These are phyloP conservation scores for Bagarius yarrelli DNA, from an alignment of 2,113 vertebrate genomes.

Conservation along the genomic window DNA sequence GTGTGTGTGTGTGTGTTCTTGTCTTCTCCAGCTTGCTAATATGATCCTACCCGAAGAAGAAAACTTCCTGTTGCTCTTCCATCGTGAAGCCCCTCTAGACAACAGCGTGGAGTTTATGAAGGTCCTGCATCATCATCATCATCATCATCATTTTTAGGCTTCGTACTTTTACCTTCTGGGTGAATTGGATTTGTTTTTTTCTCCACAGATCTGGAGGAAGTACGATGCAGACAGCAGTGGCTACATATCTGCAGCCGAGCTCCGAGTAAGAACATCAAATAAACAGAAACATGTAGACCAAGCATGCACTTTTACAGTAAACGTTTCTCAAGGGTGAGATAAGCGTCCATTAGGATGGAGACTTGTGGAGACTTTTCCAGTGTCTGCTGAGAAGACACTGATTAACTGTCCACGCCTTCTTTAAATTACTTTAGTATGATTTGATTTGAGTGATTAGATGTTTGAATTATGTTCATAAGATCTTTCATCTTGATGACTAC, in stretches of 20 bases:
- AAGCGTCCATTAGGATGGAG: neutral
- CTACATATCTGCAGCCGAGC: slow-evolving; percentile 87
- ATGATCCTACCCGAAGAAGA: slow-evolving; percentile 89
- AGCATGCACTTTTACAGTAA: neutral
- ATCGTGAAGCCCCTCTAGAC: slow-evolving; percentile 84
- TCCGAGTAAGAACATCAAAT: slow-evolving; percentile 69
- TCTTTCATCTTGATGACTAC: no score
- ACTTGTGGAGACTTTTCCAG: no score
- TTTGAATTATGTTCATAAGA: no score
- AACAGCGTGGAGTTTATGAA: slow-evolving; percentile 96
- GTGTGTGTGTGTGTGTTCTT: neutral
- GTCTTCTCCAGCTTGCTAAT: slow-evolving; percentile 78
- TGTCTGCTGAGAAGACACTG: no score
- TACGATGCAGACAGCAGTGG: slow-evolving; percentile 93
- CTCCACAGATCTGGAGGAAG: slow-evolving; percentile 90
- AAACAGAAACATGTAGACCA: neutral
- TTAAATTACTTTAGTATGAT: no score
- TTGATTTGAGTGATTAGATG: no score
- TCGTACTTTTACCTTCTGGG: neutral
- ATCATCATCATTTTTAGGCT: neutral
- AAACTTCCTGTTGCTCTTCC: slow-evolving; percentile 92
- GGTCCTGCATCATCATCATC: slow-evolving; percentile 63
- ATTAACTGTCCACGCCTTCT: no score
- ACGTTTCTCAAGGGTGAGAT: neutral
- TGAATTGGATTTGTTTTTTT: slow-evolving; percentile 22